These are phyloP conservation scores for Cercopithecus mona DNA, from an alignment of 2,113 vertebrate species.

Conservation along the genomic window DNA sequence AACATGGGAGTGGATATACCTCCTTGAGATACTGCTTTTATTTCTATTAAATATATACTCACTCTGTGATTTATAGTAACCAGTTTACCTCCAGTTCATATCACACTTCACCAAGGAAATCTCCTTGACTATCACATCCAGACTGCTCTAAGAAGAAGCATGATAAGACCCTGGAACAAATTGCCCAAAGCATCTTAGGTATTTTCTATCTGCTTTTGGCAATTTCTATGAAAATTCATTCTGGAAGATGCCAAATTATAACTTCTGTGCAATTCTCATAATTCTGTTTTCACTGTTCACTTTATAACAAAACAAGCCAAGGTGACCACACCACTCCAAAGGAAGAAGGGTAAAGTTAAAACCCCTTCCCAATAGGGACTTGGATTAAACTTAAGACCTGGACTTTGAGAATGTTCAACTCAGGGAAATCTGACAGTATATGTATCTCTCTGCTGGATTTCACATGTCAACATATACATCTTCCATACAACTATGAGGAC, in stretches of 20 bases:
- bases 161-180: neutral
- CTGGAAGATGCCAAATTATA: neutral
- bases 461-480: neutral
- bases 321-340: neutral
- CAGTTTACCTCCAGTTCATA: neutral
- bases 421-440: neutral
- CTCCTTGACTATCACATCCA: neutral
- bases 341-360: neutral
- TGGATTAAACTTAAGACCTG: neutral
- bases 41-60: neutral
- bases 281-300: slow-evolving; percentile 7
- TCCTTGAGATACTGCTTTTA: neutral
- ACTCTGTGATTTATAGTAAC: neutral
- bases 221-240: neutral
- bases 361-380: neutral
- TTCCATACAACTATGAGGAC: neutral
- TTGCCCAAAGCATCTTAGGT: neutral
- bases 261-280: neutral
- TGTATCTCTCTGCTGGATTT: neutral
- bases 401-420: slow-evolving; percentile 11
- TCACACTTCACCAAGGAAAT: neutral
- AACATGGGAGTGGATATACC: neutral
- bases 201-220: neutral
- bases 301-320: neutral
- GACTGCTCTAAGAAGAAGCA: neutral